Evolutionary conservation across 2,888 invertebrate species (phyloP).

Genomic region (Thalpophila matura): DNA sequence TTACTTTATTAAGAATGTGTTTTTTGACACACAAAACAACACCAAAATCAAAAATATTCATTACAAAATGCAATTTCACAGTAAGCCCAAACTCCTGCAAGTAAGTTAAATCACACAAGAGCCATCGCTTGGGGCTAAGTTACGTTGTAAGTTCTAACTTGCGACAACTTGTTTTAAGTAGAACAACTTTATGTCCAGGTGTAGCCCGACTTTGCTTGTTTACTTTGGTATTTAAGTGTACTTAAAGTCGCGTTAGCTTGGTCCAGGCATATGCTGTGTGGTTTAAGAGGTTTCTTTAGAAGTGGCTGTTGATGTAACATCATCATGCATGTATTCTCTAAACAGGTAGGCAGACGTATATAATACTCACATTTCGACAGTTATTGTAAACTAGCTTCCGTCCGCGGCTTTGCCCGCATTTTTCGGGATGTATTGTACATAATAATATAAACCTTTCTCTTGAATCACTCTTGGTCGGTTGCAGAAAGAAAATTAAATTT

Average conservation of each 20-base stretch:
- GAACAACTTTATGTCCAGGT: slow-evolving; percentile 50
- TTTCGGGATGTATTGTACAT: too few relatives aligned
- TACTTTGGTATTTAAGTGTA: slow-evolving; percentile 26
- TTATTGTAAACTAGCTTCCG: too few relatives aligned
- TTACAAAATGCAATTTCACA: slow-evolving; percentile 8
- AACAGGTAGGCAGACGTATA: too few relatives aligned
- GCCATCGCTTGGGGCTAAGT: slow-evolving; percentile 43
- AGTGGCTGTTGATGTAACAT: background rate
- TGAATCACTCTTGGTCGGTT: too few relatives aligned
- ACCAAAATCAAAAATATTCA: slow-evolving; percentile 19
- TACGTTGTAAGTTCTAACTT: slow-evolving; percentile 43
- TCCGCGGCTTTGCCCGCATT: too few relatives aligned
- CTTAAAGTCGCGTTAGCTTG: slow-evolving; percentile 25
- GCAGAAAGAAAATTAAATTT: too few relatives aligned
- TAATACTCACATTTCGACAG: too few relatives aligned
- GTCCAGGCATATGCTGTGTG: background rate
- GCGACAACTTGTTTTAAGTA: slow-evolving; percentile 57
- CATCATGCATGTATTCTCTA: too few relatives aligned
- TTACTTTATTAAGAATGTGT: too few relatives aligned
- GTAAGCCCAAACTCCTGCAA: slow-evolving; percentile 15
- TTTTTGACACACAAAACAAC: too few relatives aligned
- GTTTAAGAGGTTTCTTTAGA: background rate
- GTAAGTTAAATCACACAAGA: slow-evolving; percentile 33
- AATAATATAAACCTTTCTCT: too few relatives aligned
- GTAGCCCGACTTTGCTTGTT: slow-evolving; percentile 33